A percentile compares a stretch with the other conserved stretches of the same genome.
phyloP scores from a whole-genome alignment of 1,140 invertebrate species.

The Drosophila suzukii region DNA sequence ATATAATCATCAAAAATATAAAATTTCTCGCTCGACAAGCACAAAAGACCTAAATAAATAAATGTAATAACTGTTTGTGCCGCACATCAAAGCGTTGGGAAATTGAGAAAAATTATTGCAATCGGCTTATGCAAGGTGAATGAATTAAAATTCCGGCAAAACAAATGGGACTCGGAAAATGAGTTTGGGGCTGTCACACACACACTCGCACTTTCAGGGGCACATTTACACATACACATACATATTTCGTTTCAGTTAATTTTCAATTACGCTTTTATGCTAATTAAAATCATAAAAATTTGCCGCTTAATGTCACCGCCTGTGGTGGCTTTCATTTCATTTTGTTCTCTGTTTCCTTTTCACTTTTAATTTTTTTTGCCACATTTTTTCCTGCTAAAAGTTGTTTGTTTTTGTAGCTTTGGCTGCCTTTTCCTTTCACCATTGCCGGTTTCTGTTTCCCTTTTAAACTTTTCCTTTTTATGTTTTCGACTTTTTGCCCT shows the following conservation, averaged over 20 bases:
- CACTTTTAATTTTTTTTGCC: conserved; percentile 22
- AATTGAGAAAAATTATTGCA: conserved; percentile 39
- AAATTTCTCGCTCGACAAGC: neutral
- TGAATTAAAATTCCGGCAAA: conserved; percentile 32
- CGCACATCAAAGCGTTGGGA: conserved; percentile 23
- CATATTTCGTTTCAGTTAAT: conserved; percentile 74
- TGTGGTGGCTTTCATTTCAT: conserved; percentile 44
- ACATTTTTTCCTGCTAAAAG: conserved; percentile 35
- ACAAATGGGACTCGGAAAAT: conserved; percentile 14
- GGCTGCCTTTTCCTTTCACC: conserved; percentile 39
- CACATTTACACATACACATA: conserved; percentile 22
- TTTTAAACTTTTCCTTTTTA: conserved; percentile 54
- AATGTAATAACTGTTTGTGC: conserved; percentile 15
- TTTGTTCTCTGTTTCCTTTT: conserved; percentile 26
- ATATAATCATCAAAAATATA: neutral
- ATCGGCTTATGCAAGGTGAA: conserved; percentile 33
- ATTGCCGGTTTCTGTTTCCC: conserved; percentile 45
- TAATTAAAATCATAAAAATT: conserved; percentile 75
- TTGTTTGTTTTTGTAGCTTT: conserved; percentile 48
- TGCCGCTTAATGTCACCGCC: conserved; percentile 60
- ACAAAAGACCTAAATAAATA: conserved; percentile 47
- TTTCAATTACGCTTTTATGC: conserved; percentile 81
- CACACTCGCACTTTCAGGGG: conserved; percentile 15
- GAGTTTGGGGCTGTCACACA: conserved; percentile 4
- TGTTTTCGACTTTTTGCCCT: conserved; percentile 47